These are phyloP conservation scores for Aspidiotus destructor DNA, from an alignment of 2,888 invertebrate genomes.

Conservation along the genomic window DNA sequence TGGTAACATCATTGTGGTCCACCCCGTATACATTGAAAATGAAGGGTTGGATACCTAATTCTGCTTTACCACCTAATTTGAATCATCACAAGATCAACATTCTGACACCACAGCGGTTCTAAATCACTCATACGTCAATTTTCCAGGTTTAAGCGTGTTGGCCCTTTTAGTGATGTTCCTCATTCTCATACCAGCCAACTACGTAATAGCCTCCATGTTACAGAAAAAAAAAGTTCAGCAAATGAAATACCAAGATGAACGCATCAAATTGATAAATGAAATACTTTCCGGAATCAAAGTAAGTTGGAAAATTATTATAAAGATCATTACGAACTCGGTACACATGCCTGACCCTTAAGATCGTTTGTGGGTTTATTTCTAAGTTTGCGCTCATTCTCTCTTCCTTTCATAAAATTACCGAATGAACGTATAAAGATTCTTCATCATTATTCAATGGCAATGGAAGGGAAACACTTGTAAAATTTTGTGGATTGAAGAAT, in stretches of 20 bases:
- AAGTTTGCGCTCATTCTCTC: too few species aligned
- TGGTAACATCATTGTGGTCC: too few species aligned
- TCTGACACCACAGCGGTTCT: not conserved
- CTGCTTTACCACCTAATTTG: too few species aligned
- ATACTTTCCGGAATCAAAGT: constrained; percentile 38
- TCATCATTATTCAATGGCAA: not conserved
- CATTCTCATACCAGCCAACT: constrained; percentile 49
- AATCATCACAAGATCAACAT: too few species aligned
- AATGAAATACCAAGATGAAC: constrained; percentile 49
- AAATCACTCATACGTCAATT: not conserved
- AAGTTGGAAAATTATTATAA: not conserved
- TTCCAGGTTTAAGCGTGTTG: constrained; percentile 48
- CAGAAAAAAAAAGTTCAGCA: constrained; percentile 45
- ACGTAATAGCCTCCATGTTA: constrained; percentile 44
- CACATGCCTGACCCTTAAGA: too few species aligned
- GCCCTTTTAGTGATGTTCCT: constrained; percentile 49
- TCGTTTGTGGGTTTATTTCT: too few species aligned
- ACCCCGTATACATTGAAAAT: too few species aligned
- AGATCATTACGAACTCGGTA: too few species aligned
- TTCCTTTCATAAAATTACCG: too few species aligned
- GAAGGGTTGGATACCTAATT: too few species aligned
- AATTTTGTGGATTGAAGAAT: too few species aligned
- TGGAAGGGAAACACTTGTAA: not conserved
- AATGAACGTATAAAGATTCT: too few species aligned
- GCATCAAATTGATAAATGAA: constrained; percentile 44